Conservation (phyloP, 2,113 vertebrate genomes). For the Hepsetus odoe region DNA sequence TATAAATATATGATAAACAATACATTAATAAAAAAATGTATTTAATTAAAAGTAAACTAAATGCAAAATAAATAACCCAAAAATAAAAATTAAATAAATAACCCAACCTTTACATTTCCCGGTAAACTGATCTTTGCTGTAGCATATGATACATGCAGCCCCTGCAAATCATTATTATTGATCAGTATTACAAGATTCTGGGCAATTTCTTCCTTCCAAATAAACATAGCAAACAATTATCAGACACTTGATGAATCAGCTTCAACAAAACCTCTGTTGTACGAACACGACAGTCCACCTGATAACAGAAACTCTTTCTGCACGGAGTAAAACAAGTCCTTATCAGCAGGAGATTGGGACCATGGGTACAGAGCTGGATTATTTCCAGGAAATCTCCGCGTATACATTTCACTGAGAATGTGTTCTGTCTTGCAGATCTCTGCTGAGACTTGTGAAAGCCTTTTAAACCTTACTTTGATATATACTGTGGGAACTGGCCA, state of each 20-base stretch:
- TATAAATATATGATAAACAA: too few species aligned
- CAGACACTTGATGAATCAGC: neutral
- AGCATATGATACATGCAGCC: neutral
- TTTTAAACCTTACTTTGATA: constrained; percentile 3
- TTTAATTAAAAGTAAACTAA: too few species aligned
- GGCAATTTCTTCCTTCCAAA: neutral
- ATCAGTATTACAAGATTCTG: neutral
- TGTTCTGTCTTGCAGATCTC: neutral
- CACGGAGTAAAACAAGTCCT: constrained; percentile 4
- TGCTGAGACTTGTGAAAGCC: neutral
- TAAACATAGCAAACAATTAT: neutral
- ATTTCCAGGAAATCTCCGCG: neutral
- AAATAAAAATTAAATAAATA: too few species aligned
- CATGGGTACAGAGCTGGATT: neutral
- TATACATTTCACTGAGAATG: constrained; percentile 8
- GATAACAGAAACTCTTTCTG: neutral
- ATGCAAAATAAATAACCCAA: too few species aligned
- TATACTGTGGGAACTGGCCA: constrained; percentile 25
- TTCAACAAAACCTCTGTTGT: constrained; percentile 13
- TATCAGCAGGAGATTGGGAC: neutral
- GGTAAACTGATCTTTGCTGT: too few species aligned
- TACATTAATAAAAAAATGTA: too few species aligned
- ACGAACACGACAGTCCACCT: neutral
- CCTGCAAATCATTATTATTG: too few species aligned
- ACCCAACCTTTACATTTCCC: too few species aligned